Evolutionary conservation across 2,113 vertebrate species (phyloP).

Genomic region (Camelus dromedarius): DNA sequence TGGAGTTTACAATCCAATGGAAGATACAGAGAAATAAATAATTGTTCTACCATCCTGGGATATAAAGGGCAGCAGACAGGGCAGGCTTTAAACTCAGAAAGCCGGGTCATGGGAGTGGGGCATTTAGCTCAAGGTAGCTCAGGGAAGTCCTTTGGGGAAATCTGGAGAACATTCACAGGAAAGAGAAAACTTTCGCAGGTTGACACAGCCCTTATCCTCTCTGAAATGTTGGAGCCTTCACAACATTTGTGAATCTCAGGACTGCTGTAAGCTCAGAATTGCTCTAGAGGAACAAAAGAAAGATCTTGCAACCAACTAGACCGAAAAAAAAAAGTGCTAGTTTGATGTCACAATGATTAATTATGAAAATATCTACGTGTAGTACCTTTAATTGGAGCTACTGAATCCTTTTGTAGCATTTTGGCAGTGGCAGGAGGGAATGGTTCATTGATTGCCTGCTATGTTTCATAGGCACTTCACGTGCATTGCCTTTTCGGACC

Average conservation of each 20-base stretch:
- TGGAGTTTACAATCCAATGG: neutral
- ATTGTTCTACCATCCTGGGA: neutral
- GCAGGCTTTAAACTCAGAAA: neutral
- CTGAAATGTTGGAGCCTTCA: slow-evolving; percentile 7
- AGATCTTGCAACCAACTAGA: neutral
- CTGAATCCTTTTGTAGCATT: neutral
- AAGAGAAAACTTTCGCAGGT: neutral
- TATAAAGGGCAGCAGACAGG: neutral
- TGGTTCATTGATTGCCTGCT: neutral
- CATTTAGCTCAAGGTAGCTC: slow-evolving; percentile 14
- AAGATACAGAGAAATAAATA: slow-evolving; percentile 40
- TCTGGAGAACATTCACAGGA: neutral
- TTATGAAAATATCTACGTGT: slow-evolving; percentile 34
- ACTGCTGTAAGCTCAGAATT: neutral
- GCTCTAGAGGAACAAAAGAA: neutral
- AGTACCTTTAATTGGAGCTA: neutral
- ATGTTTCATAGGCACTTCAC: neutral
- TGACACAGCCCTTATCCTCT: neutral
- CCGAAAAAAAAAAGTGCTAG: neutral
- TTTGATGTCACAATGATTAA: slow-evolving; percentile 12
- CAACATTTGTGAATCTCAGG: neutral
- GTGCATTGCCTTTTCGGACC: neutral
- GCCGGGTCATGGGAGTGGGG: neutral
- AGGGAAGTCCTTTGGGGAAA: neutral
- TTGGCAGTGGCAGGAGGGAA: neutral